Conservation (phyloP, 1,140 invertebrate genomes). For the Zaprionus africanus region DNA sequence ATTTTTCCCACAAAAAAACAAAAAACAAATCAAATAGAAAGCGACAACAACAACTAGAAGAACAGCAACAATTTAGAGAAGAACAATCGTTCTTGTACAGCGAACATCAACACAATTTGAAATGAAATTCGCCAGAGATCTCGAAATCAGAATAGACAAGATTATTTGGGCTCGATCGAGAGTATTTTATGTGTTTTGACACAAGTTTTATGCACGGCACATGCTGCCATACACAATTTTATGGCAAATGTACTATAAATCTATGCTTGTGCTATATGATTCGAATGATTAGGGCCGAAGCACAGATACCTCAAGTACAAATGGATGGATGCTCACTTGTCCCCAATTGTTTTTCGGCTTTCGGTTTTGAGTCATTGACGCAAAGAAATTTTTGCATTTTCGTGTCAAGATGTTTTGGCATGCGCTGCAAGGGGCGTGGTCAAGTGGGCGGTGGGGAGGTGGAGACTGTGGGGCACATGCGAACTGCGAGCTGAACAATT, state of each 20-base stretch:
- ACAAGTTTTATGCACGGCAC: constrained; percentile 20
- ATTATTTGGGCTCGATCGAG: constrained; percentile 11
- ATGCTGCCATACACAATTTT: constrained; percentile 4
- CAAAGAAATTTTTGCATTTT: constrained; percentile 82
- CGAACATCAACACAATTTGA: constrained; percentile 53
- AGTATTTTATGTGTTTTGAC: constrained; percentile 40
- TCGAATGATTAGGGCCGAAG: constrained; percentile 24
- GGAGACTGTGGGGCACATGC: constrained; percentile 9
- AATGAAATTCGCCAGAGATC: constrained; percentile 40
- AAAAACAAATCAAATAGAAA: constrained; percentile 45
- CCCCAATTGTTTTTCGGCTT: constrained; percentile 47
- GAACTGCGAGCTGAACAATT: constrained; percentile 65
- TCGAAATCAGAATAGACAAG: constrained; percentile 36
- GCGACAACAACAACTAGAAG: constrained; percentile 16
- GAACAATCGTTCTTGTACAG: constrained; percentile 28
- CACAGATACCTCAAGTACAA: constrained; percentile 32
- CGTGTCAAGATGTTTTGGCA: constrained; percentile 79
- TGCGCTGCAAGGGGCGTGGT: constrained; percentile 19
- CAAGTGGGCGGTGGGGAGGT: background rate
- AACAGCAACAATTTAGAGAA: constrained; percentile 2
- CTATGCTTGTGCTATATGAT: constrained; percentile 15
- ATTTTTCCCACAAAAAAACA: constrained; percentile 16
- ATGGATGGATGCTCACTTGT: constrained; percentile 28
- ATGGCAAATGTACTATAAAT: constrained; percentile 13
- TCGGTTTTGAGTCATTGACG: constrained; percentile 79